phyloP scores from a whole-genome alignment of 2,797 vertebrate genomes.

The Notolabrus celidotus region DNA sequence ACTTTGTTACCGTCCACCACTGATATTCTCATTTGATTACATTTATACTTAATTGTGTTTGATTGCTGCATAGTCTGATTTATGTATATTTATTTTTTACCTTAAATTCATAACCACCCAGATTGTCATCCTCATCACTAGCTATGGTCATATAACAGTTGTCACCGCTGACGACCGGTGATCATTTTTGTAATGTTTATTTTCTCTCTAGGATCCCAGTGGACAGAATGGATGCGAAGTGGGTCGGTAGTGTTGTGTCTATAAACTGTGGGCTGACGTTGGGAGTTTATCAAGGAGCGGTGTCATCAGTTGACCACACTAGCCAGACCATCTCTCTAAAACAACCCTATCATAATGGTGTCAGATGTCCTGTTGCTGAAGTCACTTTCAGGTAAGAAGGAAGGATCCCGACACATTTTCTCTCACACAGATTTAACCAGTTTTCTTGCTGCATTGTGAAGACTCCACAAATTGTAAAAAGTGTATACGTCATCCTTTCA shows the following conservation, averaged over 20 bases:
- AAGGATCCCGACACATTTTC: not conserved
- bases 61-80: no score
- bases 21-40: no score
- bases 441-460: no score
- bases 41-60: no score
- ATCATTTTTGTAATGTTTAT: not conserved
- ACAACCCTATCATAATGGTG: constrained; percentile 92
- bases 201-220: constrained; percentile 20
- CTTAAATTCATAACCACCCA: no score
- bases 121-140: no score
- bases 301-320: constrained; percentile 91
- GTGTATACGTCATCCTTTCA: no score
- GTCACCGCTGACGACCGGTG: not conserved
- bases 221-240: constrained; percentile 89
- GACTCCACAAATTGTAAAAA: no score
- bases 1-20: no score
- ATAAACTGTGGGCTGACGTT: constrained; percentile 91
- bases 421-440: not conserved
- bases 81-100: no score
- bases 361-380: constrained; percentile 93
- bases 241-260: constrained; percentile 93
- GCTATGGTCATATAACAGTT: no score
- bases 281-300: constrained; percentile 93
- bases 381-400: constrained; percentile 92
- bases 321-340: constrained; percentile 95